Percentiles rank a stretch among this genome's conserved stretches.
phyloP scores from a whole-genome alignment of 37 sponge, comb jelly and placozoan species.

The Spongia lamella region DNA sequence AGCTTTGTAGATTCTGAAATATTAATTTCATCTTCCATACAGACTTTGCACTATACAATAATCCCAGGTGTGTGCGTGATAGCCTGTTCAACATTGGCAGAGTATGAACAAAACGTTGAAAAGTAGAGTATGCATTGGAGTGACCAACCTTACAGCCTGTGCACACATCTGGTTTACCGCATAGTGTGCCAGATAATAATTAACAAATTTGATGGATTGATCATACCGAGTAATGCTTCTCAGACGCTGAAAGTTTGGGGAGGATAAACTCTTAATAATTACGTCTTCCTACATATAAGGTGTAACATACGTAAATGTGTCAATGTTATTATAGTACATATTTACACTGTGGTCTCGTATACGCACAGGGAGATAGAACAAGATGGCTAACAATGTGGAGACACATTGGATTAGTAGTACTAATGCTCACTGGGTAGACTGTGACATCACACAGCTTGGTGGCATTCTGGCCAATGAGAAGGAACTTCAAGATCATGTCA shows the following conservation, averaged over 20 bases:
- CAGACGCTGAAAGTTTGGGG: not conserved
- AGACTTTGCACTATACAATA: no score
- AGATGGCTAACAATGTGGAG: not conserved
- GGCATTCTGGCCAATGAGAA: not conserved
- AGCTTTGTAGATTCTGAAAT: no score
- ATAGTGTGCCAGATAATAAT: no score
- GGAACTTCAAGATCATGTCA: conserved; percentile 1
- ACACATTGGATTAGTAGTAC: not conserved
- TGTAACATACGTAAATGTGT: not conserved
- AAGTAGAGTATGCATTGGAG: no score
- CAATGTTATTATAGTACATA: not conserved
- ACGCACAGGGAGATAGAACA: not conserved
- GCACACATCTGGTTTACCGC: no score
- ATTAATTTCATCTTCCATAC: no score
- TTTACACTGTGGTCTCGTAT: not conserved
- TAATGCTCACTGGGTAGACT: conserved; percentile 8
- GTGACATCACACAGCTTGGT: conserved; percentile 16
- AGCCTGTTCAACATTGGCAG: no score
- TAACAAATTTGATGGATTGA: no score
- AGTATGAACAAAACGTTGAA: no score
- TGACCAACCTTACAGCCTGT: no score
- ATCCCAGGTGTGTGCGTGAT: no score
- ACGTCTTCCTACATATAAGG: not conserved
- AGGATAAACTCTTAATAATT: not conserved
- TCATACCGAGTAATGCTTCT: no score